Evolutionary conservation across 2,888 invertebrate species (phyloP).

Genomic region (Parnassius orleans): DNA sequence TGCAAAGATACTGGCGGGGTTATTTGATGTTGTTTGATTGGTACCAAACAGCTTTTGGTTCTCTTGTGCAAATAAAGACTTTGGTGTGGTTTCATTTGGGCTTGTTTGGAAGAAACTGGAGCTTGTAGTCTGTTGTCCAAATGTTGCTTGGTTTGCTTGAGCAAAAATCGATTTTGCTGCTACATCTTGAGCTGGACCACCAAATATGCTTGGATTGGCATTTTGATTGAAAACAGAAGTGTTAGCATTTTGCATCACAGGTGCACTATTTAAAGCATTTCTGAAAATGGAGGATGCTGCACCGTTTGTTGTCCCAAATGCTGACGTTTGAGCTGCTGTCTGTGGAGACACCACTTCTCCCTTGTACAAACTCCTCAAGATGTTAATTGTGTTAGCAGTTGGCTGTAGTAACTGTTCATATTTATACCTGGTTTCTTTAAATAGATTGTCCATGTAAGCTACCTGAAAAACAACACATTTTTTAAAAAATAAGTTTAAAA

Average conservation of each 20-base stretch:
- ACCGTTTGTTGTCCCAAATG: slow-evolving; percentile 29
- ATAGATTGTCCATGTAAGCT: slow-evolving; percentile 51
- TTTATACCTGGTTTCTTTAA: slow-evolving; percentile 50
- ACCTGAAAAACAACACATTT: slow-evolving; percentile 41
- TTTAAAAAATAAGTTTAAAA: too few species aligned
- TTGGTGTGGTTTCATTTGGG: slow-evolving; percentile 11
- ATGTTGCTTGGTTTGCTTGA: slow-evolving; percentile 17
- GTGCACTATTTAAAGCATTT: slow-evolving; percentile 47
- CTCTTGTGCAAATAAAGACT: slow-evolving; percentile 55
- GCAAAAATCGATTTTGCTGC: slow-evolving; percentile 28
- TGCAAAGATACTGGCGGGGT: slow-evolving; percentile 47
- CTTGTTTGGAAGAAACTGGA: slow-evolving; percentile 10
- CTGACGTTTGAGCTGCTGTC: slow-evolving; percentile 42
- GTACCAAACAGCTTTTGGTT: slow-evolving; percentile 41
- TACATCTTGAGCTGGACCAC: slow-evolving; percentile 29
- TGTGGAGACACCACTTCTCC: slow-evolving; percentile 46
- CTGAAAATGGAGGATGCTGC: slow-evolving; percentile 58
- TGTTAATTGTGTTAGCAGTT: slow-evolving; percentile 44
- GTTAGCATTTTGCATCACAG: slow-evolving; percentile 25
- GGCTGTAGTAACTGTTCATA: slow-evolving; percentile 55
- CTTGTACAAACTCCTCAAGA: slow-evolving; percentile 52
- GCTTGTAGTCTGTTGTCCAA: not conserved
- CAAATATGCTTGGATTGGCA: slow-evolving; percentile 32
- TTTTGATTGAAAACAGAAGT: slow-evolving; percentile 36
- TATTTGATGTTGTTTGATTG: slow-evolving; percentile 30